Percentiles rank a stretch among this genome's conserved stretches.
Conservation (phyloP, 2,888 invertebrate species). For the Helleia helle region DNA sequence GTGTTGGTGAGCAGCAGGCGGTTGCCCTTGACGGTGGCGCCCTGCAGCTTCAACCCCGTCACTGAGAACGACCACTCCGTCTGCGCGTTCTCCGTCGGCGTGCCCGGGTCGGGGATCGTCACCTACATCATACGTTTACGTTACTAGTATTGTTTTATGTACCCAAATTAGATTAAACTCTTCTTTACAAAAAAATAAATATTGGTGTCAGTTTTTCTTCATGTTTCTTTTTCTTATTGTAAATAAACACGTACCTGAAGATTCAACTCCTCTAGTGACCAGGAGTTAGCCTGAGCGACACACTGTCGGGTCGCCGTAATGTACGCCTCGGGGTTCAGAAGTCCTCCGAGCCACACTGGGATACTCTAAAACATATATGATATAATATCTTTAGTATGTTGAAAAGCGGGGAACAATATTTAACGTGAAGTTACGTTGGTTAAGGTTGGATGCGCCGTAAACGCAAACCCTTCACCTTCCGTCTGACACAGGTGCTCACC, state of each 20-base stretch:
- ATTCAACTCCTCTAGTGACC: conserved; percentile 96
- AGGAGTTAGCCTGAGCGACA: conserved; percentile 96
- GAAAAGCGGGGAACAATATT: no score
- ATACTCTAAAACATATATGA: conserved; percentile 79
- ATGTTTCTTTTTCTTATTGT: no score
- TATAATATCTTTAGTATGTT: no score
- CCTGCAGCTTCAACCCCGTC: conserved; percentile 94
- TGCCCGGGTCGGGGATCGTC: conserved; percentile 75
- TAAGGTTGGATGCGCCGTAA: no score
- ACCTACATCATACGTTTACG: conserved; percentile 63
- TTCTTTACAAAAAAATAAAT: no score
- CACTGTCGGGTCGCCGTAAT: conserved; percentile 99
- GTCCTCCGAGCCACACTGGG: conserved; percentile 97
- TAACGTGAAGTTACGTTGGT: no score
- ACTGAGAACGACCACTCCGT: conserved; percentile 81
- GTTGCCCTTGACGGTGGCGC: conserved; percentile 94
- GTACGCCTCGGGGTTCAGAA: conserved; percentile 98
- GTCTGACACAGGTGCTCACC: no score
- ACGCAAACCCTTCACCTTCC: no score
- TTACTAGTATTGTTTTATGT: no score
- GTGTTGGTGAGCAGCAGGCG: conserved; percentile 92
- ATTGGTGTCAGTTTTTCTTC: no score
- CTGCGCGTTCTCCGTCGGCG: conserved; percentile 74
- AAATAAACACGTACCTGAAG: conserved; percentile 78
- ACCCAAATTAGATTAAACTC: no score